phyloP scores from a whole-genome alignment of 2,888 invertebrate genomes.

The Tetheella fluctuosa region DNA sequence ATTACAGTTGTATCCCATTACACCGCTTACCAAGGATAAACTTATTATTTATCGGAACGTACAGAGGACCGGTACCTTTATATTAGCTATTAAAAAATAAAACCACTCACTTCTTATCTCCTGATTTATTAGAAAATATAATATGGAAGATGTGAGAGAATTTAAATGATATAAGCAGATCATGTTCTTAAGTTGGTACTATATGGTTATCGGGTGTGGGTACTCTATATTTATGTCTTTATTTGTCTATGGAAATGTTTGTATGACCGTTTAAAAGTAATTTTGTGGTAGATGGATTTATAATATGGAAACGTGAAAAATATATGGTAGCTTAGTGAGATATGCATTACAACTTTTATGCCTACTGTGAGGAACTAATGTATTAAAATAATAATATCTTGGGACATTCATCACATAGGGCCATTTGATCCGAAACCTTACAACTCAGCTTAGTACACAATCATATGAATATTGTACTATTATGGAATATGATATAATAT shows the following conservation, averaged over 20 bases:
- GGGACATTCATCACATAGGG: too few species aligned
- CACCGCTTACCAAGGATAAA: constrained; percentile 66
- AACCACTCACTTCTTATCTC: constrained; percentile 46
- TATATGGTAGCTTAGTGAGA: too few species aligned
- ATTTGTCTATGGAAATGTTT: not conserved
- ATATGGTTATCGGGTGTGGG: not conserved
- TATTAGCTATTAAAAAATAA: constrained; percentile 50
- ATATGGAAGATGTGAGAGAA: not conserved
- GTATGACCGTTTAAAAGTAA: constrained; percentile 1
- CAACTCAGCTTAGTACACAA: too few species aligned
- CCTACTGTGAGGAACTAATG: too few species aligned
- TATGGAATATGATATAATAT: too few species aligned
- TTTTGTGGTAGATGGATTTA: not conserved
- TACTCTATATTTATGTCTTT: not conserved
- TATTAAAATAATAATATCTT: too few species aligned
- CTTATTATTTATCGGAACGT: constrained; percentile 65
- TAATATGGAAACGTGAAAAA: not conserved
- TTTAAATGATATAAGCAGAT: constrained; percentile 4
- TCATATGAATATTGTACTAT: too few species aligned
- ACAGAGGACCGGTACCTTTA: constrained; percentile 28
- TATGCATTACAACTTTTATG: too few species aligned
- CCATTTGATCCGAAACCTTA: too few species aligned
- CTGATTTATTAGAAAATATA: constrained; percentile 40
- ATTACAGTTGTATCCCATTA: constrained; percentile 66
- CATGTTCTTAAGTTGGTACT: not conserved